Evolutionary conservation across 92 coral and sea anemone species (phyloP).

Genomic region (Montipora capitata): DNA sequence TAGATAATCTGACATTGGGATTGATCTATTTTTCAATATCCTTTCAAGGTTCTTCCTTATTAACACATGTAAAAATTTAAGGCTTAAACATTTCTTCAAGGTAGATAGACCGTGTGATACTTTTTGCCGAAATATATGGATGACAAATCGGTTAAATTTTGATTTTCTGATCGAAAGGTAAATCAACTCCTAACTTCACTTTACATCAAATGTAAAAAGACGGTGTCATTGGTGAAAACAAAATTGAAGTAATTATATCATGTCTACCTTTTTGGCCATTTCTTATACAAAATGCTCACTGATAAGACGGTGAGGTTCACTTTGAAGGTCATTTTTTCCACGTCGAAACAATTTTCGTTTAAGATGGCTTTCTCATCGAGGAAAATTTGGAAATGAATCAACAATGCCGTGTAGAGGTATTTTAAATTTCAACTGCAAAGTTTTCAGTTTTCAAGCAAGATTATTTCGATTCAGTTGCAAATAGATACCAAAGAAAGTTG

Average conservation of each 20-base stretch:
- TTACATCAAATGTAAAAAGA: neutral
- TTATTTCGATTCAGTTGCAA: neutral
- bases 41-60: neutral
- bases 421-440: neutral
- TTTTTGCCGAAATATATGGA: neutral
- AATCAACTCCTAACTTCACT: neutral
- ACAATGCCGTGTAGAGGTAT: neutral
- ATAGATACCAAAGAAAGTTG: neutral
- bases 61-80: neutral
- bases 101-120: neutral
- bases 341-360: neutral
- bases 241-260: neutral
- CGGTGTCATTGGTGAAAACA: neutral
- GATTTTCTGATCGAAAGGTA: neutral
- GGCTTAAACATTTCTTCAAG: neutral
- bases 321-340: neutral
- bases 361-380: neutral
- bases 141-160: neutral
- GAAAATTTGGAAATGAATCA: neutral
- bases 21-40: neutral
- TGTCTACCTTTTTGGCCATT: neutral
- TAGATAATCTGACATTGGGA: neutral
- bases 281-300: neutral
- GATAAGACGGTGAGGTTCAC: neutral
- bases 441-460: neutral